These are phyloP conservation scores for Stigmatopora nigra DNA, from an alignment of 2,113 vertebrate genomes.

Conservation along the genomic window DNA sequence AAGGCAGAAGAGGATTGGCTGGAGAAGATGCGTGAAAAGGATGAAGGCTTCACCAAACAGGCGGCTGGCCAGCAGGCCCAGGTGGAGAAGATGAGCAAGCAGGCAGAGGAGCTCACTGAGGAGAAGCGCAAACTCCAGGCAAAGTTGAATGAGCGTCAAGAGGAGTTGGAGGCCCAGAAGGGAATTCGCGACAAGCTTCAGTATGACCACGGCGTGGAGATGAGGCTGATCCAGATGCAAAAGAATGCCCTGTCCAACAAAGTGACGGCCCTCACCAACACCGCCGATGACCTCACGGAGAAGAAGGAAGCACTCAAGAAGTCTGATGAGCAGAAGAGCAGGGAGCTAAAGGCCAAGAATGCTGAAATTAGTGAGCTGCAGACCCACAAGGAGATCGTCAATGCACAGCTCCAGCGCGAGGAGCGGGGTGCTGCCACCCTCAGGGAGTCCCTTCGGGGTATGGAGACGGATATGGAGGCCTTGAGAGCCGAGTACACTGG, in stretches of 20 bases:
- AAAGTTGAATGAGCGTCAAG: background rate
- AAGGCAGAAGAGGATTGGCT: background rate
- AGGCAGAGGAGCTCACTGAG: background rate
- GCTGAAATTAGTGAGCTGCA: slow-evolving; percentile 1
- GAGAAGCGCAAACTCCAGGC: background rate
- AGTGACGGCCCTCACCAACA: slow-evolving; percentile 8
- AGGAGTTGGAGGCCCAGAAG: slow-evolving; percentile 7
- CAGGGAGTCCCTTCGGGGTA: background rate
- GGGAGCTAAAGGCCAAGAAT: slow-evolving; percentile 1
- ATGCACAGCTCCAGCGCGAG: slow-evolving; percentile 1
- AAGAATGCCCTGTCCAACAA: slow-evolving; percentile 8
- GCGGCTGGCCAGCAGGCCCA: background rate
- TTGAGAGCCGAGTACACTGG: background rate
- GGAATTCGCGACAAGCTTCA: slow-evolving; percentile 2
- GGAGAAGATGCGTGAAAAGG: background rate
- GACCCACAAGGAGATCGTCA: slow-evolving; percentile 4
- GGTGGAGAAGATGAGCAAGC: background rate
- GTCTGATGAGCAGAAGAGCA: slow-evolving; percentile 5
- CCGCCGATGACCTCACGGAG: slow-evolving; percentile 5
- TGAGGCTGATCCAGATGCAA: slow-evolving; percentile 8
- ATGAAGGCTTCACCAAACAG: slow-evolving; percentile 8
- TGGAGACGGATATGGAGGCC: slow-evolving; percentile 4
- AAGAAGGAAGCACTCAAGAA: slow-evolving; percentile 5
- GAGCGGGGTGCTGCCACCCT: background rate
- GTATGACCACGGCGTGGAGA: slow-evolving; percentile 6